Conservation (phyloP, 2,113 vertebrate genomes). For the Hippocampus comes region DNA sequence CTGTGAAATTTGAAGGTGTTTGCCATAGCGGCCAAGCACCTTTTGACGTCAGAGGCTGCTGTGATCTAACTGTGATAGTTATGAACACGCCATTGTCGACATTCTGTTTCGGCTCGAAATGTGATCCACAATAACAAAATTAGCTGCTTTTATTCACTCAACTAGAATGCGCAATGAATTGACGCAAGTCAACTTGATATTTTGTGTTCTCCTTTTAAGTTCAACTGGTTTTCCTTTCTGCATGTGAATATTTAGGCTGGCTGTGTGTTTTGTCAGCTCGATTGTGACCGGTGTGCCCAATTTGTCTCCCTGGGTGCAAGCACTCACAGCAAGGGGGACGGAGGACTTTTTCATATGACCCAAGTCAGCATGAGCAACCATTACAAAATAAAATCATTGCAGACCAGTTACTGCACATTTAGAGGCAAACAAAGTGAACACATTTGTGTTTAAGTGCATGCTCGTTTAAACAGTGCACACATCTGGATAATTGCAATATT, state of each 20-base stretch:
- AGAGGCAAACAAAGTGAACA: background rate
- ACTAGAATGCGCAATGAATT: slow-evolving; percentile 33
- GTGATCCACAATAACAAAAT: slow-evolving; percentile 39
- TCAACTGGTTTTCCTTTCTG: slow-evolving; percentile 27
- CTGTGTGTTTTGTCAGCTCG: slow-evolving; percentile 46
- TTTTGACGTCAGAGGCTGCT: slow-evolving; percentile 9
- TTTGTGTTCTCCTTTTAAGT: slow-evolving; percentile 23
- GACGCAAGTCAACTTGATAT: slow-evolving; percentile 37
- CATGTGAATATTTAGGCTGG: slow-evolving; percentile 46
- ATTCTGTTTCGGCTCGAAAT: slow-evolving; percentile 47
- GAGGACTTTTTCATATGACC: slow-evolving; percentile 4
- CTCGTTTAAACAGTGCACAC: background rate
- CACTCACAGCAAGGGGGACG: slow-evolving; percentile 8
- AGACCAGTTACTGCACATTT: background rate
- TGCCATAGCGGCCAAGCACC: background rate
- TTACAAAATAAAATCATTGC: slow-evolving; percentile 23
- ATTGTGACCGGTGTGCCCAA: slow-evolving; percentile 48
- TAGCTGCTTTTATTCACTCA: slow-evolving; percentile 40
- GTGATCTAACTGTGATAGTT: slow-evolving; percentile 14
- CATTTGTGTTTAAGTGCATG: background rate
- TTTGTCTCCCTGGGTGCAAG: slow-evolving; percentile 25
- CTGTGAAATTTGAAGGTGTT: too few relatives aligned
- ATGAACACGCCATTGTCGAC: slow-evolving; percentile 7
- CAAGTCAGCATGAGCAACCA: slow-evolving; percentile 19
- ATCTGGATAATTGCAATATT: background rate